Evolutionary conservation across 2,888 invertebrate genomes (phyloP).

Genomic region (Agrilus biguttatus): DNA sequence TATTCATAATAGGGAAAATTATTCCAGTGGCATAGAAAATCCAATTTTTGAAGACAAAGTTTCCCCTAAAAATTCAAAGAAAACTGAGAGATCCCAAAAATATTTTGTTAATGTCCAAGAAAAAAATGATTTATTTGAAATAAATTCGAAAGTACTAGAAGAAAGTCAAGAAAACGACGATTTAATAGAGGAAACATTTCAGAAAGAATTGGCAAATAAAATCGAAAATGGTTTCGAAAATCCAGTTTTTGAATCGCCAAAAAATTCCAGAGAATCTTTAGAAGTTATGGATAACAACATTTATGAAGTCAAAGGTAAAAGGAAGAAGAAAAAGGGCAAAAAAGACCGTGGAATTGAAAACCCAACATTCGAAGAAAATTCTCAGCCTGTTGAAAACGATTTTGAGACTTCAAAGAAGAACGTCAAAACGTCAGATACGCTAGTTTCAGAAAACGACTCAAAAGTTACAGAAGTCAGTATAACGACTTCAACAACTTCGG

Average conservation of each 20-base stretch:
- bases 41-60: slow-evolving; percentile 8
- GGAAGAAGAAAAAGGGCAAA: slow-evolving; percentile 5
- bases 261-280: background rate
- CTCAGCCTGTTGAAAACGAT: background rate
- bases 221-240: background rate
- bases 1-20: slow-evolving; percentile 7
- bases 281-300: background rate
- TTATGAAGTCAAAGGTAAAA: slow-evolving; percentile 10
- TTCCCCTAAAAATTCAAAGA: background rate
- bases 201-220: background rate
- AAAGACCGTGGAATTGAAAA: background rate
- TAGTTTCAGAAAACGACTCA: no score
- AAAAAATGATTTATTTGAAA: background rate
- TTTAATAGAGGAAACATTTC: background rate
- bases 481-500: no score
- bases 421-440: no score
- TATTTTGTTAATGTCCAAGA: slow-evolving; percentile 3
- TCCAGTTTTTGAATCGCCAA: background rate
- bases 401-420: no score
- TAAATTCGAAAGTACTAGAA: background rate
- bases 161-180: background rate
- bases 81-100: background rate
- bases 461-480: no score
- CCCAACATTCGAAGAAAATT: background rate
- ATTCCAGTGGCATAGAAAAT: slow-evolving; percentile 7